Evolutionary conservation across 1,140 invertebrate genomes (phyloP).

Genomic region (Tribolium castaneum): DNA sequence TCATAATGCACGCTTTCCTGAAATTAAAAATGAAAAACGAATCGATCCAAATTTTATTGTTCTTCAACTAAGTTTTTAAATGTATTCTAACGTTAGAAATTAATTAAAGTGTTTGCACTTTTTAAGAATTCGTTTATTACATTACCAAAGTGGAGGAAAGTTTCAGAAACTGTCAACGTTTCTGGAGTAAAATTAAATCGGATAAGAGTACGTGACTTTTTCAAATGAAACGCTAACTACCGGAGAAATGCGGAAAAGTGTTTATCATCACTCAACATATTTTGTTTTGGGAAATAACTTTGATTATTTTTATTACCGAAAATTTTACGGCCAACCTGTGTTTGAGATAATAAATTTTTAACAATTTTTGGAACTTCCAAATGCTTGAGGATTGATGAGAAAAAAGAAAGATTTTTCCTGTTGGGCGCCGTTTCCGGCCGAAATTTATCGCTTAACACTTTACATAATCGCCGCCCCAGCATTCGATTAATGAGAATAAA

Average conservation of each 20-base stretch:
- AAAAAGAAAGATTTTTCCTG: too few relatives aligned
- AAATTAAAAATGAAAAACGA: neutral
- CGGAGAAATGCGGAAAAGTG: neutral
- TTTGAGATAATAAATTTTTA: too few relatives aligned
- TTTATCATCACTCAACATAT: neutral
- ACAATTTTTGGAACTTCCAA: too few relatives aligned
- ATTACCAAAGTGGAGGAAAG: neutral
- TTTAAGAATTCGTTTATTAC: too few relatives aligned
- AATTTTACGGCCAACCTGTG: too few relatives aligned
- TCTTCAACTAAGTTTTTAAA: neutral
- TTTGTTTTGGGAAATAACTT: too few relatives aligned
- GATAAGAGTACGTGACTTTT: neutral
- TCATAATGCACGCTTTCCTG: neutral
- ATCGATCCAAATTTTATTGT: neutral
- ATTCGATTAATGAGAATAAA: slow-evolving; percentile 2
- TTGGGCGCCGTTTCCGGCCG: neutral
- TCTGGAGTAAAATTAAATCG: neutral
- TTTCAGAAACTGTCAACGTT: neutral
- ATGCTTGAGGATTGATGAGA: too few relatives aligned
- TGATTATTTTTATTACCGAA: too few relatives aligned
- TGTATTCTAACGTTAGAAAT: neutral
- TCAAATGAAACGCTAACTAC: neutral
- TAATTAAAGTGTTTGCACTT: neutral
- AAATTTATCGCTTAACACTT: slow-evolving; percentile 5
- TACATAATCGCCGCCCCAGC: slow-evolving; percentile 14